Percentiles rank a stretch among this genome's conserved stretches.
phyloP scores from a whole-genome alignment of 2,113 vertebrate species.

The Tenebrosternarchus preto region DNA sequence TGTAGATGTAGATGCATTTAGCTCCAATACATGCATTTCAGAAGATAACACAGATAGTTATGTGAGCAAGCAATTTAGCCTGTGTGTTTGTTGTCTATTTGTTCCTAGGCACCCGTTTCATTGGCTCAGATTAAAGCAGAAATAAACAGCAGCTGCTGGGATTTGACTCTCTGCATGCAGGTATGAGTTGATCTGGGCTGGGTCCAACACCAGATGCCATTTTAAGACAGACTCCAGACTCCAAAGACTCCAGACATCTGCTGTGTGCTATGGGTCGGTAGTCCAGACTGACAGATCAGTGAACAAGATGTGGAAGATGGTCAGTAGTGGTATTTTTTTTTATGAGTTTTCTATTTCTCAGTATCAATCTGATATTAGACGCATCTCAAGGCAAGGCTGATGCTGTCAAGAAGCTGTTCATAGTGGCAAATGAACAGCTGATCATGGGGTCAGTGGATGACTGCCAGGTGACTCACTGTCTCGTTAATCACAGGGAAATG shows the following conservation, averaged over 20 bases:
- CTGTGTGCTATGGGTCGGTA: no score
- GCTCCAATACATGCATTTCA: no score
- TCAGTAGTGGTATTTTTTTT: neutral
- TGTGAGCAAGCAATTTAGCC: no score
- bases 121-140: conserved; percentile 71
- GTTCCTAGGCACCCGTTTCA: conserved; percentile 66
- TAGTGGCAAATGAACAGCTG: neutral
- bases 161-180: conserved; percentile 56
- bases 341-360: conserved; percentile 21
- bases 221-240: neutral
- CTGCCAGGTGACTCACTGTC: conserved; percentile 3
- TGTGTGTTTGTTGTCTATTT: conserved; percentile 40
- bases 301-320: no score
- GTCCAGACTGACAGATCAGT: no score
- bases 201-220: conserved; percentile 52
- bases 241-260: neutral
- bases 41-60: no score
- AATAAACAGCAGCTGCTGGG: conserved; percentile 64
- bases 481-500: conserved; percentile 12
- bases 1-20: no score
- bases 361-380: neutral
- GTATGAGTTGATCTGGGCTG: conserved; percentile 58
- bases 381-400: conserved; percentile 13
- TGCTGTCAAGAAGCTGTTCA: neutral
- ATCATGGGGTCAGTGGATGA: neutral